These are phyloP conservation scores for Aplysina aerophoba DNA, from an alignment of 37 sponge, comb jelly and placozoan genomes.

Conservation along the genomic window DNA sequence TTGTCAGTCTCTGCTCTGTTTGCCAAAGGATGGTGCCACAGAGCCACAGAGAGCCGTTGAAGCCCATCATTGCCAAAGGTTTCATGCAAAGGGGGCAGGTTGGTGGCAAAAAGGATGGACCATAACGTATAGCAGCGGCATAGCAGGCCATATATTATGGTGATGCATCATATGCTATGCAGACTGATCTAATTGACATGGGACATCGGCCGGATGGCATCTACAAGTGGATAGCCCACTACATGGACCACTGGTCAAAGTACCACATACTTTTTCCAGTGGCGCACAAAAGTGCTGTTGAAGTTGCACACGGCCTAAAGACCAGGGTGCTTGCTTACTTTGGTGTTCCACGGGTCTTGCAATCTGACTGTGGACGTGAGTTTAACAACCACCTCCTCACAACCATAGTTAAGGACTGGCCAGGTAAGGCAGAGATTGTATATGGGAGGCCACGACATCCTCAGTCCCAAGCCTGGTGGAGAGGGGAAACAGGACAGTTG, in stretches of 20 bases:
- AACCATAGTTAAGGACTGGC: not conserved
- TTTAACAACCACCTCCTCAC: not conserved
- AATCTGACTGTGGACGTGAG: not conserved
- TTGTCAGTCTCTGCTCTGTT: no score
- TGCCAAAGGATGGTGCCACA: no score
- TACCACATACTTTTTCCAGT: not conserved
- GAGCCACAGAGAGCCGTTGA: slow-evolving; percentile 1
- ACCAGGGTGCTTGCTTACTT: not conserved
- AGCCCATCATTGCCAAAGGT: slow-evolving; percentile 3
- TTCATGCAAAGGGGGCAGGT: slow-evolving; percentile 8
- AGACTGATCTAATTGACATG: slow-evolving; percentile 3
- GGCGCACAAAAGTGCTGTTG: not conserved
- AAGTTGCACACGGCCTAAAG: not conserved
- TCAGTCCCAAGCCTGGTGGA: not conserved
- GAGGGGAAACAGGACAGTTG: slow-evolving; percentile 17
- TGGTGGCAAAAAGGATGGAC: not conserved
- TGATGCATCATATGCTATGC: no score
- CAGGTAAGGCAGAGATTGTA: not conserved
- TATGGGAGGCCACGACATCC: slow-evolving; percentile 7
- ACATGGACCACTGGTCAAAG: no score
- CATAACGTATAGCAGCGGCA: no score
- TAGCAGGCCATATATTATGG: no score
- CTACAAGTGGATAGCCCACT: slow-evolving; percentile 2
- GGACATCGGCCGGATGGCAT: slow-evolving; percentile 8
- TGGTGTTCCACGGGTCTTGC: not conserved